Evolutionary conservation across 1,140 invertebrate species (phyloP).

Genomic region (Popillia japonica): DNA sequence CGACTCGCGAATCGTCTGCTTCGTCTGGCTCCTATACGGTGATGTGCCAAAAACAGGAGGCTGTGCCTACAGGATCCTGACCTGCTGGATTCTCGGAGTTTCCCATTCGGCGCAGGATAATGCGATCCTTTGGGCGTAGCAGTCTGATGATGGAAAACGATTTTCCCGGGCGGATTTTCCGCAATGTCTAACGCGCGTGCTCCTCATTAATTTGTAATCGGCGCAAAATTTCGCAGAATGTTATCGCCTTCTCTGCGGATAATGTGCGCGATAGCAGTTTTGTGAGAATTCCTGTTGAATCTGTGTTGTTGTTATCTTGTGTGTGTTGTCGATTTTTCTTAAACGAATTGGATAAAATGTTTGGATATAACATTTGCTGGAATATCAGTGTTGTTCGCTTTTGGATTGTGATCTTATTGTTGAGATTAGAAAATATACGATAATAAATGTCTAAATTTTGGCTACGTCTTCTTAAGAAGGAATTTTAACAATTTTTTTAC

Average conservation of each 20-base stretch:
- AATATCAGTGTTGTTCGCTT: not conserved
- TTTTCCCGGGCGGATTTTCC: too few relatives aligned
- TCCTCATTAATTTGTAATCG: not conserved
- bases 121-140: not conserved
- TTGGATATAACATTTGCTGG: not conserved
- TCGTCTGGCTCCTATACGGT: not conserved
- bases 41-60: constrained; percentile 4
- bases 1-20: constrained; percentile 42
- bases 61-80: not conserved
- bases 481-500: too few relatives aligned
- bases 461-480: too few relatives aligned
- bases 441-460: too few relatives aligned
- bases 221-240: not conserved
- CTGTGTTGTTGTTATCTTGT: not conserved
- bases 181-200: constrained; percentile 7
- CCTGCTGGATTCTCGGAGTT: not conserved
- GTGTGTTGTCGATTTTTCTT: not conserved
- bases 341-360: not conserved
- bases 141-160: not conserved
- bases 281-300: not conserved
- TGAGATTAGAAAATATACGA: too few relatives aligned
- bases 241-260: not conserved
- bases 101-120: constrained; percentile 27
- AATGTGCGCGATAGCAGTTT: not conserved
- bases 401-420: too few relatives aligned